Evolutionary conservation across 2,888 invertebrate species (phyloP), one percentile per base, ranked within the genome.

Genomic region (Heliconius sara): DNA sequence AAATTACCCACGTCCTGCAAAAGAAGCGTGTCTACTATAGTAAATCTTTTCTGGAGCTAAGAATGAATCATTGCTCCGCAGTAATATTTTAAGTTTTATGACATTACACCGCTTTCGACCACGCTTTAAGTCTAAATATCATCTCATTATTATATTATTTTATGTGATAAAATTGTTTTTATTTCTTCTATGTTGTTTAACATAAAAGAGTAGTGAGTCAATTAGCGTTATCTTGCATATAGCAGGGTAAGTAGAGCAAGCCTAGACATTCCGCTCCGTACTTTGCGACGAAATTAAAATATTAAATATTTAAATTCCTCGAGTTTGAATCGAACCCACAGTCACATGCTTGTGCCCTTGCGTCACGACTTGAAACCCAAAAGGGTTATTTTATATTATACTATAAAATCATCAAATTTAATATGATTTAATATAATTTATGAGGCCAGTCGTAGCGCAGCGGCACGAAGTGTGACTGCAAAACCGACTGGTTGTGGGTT

Each of bases 41-140:
- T 74, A 67, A 27, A 27, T 27, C 27, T 78, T 67, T 73, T 57
- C 22, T 60, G 65, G 60, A 74, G 78, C 67, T 78, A 60, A 74
- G 78, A 78, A 74, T 78, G 67, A 78, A 60, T 74, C 67, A 78
- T 78, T 34, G 30, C 78, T 19, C 60, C 57, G 67, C 74, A 78
- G 73, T 60, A 78, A 68, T 78, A 65, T 74, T 74, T 73, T 43
- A 78, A 74, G 67, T 74, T 78, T 72, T 74, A 67, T 78, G 73
- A 57, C 73, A 73, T 73, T 74, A 78, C 67, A 78, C 60, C 67
- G 66, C 39, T 39, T 66, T 57, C 12, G 43, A 67, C 39, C 70
- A 70, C 70, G 70, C 25, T 70, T 70, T 47, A 74, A 66, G 22
- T 22, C n/a, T 65, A 22, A 57, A 22, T 67, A 67, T 43, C 3